Evolutionary conservation across 2,113 vertebrate species (phyloP), one percentile per base, ranked within the genome.

Genomic region (Ifrita kowaldi): DNA sequence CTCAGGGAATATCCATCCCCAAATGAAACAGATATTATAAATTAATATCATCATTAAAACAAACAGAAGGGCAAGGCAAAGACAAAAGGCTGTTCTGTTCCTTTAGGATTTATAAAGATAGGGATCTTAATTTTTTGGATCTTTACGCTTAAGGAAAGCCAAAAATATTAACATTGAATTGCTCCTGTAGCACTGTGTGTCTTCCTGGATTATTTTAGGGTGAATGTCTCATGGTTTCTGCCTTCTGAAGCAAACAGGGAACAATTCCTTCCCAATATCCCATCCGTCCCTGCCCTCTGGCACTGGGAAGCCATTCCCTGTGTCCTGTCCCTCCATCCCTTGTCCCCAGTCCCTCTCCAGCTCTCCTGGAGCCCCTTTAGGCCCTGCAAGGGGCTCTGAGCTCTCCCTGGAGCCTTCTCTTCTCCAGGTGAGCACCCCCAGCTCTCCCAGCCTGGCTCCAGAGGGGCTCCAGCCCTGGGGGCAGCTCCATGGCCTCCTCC

Each of bases 121-220:
- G 3, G 12, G 26, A 2, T 17, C 42, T 33, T 6, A 0, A 2
- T 13, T 39, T 77, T 85, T 57, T 56, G 0, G 9, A 32, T 67
- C 22, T 78, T 75, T 69, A 28, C 2, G 1, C 17, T 44, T 44
- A n/a, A n/a, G 22, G 16, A 53, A 56, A 50, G 73, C 6, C 17
- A 35, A 59, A 77, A 81, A 35, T 41, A 23, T 3, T 30, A 33
- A 30, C 12, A 24, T 0, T 11, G 56, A 69, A 19, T 79, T 28
- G 7, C 26, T 83, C 4, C 55, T 6, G 3, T 41, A 49, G n/a
- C 9, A 19, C 1, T n/a, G 24, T 47, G 16, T n/a, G 20, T 50
- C 35, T 59, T 65, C 35, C 20, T 44, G n/a, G 24, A 24, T 47
- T 44, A 23, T 65, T 68, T n/a, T 16, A 16, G n/a, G 26, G 6